These are phyloP conservation scores for Drosophila grimshawi DNA, from an alignment of 1,140 invertebrate species.

Conservation along the genomic window DNA sequence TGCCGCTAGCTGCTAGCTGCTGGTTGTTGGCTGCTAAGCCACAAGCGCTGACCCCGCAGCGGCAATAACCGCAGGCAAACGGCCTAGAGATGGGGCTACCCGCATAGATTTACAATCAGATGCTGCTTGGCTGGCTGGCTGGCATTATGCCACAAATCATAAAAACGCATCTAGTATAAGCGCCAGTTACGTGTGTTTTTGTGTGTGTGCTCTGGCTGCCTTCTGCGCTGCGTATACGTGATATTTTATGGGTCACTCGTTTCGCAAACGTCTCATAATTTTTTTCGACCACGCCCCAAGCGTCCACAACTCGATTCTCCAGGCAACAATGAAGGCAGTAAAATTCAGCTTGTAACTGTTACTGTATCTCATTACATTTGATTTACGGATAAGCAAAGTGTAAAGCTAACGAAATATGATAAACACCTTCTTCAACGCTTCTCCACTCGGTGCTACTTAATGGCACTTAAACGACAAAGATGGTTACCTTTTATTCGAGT, in stretches of 20 bases:
- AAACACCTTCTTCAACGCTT: slow-evolving; percentile 34
- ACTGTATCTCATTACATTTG: slow-evolving; percentile 66
- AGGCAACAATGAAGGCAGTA: slow-evolving; percentile 53
- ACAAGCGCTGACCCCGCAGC: slow-evolving; percentile 18
- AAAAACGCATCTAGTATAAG: slow-evolving; percentile 65
- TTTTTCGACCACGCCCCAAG: slow-evolving; percentile 31
- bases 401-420: slow-evolving; percentile 33
- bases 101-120: slow-evolving; percentile 78
- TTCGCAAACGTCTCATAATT: slow-evolving; percentile 53
- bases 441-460: slow-evolving; percentile 5
- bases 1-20: slow-evolving; percentile 19
- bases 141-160: slow-evolving; percentile 77
- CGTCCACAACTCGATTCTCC: slow-evolving; percentile 22
- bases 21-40: slow-evolving; percentile 18
- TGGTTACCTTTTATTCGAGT: neutral
- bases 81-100: slow-evolving; percentile 15
- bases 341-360: slow-evolving; percentile 51
- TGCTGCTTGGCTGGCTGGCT: slow-evolving; percentile 42
- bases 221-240: slow-evolving; percentile 72
- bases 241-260: slow-evolving; percentile 81
- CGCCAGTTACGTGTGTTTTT: slow-evolving; percentile 32
- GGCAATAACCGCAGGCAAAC: slow-evolving; percentile 48
- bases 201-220: slow-evolving; percentile 30
- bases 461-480: slow-evolving; percentile 24
- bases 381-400: slow-evolving; percentile 63